Evolutionary conservation across 2,797 vertebrate species (phyloP).

Genomic region (Coregonus sp.): DNA sequence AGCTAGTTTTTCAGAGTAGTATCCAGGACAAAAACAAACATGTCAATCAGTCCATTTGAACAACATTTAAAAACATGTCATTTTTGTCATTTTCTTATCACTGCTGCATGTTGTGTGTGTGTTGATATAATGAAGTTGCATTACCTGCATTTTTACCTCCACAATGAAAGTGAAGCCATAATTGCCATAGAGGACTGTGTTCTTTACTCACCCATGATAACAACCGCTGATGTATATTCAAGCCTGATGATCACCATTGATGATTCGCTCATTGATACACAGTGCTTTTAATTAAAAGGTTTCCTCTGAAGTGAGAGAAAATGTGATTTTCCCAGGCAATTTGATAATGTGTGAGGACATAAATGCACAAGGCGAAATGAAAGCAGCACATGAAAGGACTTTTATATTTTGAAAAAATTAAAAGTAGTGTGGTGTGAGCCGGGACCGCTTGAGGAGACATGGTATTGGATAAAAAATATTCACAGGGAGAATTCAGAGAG

Average conservation of each 20-base stretch:
- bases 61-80: too few relatives aligned
- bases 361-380: constrained; percentile 19
- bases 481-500: constrained; percentile 18
- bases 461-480: constrained; percentile 3
- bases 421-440: constrained; percentile 24
- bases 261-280: constrained; percentile 19
- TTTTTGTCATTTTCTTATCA: too few relatives aligned
- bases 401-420: constrained; percentile 26
- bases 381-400: constrained; percentile 35
- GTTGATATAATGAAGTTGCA: too few relatives aligned
- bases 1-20: too few relatives aligned
- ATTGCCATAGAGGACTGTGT: too few relatives aligned
- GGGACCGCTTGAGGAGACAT: constrained; percentile 5
- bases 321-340: constrained; percentile 16
- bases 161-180: too few relatives aligned
- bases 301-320: constrained; percentile 18
- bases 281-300: constrained; percentile 16
- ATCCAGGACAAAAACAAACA: too few relatives aligned
- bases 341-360: constrained; percentile 22
- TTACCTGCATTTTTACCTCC: too few relatives aligned
- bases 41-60: too few relatives aligned
- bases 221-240: background rate
- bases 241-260: constrained; percentile 9
- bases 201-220: too few relatives aligned
- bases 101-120: too few relatives aligned